Conservation (phyloP, 2,888 invertebrate species). For the Ormyrus thymus region DNA sequence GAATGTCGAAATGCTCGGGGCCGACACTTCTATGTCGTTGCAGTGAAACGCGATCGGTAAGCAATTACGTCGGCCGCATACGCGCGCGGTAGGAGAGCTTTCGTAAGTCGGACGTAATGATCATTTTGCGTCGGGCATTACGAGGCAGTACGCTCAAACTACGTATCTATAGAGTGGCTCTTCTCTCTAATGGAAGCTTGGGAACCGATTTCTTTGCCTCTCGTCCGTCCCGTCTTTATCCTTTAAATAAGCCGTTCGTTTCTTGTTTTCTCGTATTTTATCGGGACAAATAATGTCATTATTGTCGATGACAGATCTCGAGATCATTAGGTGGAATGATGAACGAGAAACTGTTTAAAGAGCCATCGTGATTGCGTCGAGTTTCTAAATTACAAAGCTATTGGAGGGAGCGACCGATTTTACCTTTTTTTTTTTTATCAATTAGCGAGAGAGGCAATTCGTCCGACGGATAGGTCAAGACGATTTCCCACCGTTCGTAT, state of each 20-base stretch:
- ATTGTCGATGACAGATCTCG: constrained; percentile 46
- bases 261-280: constrained; percentile 35
- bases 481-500: constrained; percentile 40
- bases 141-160: constrained; percentile 1
- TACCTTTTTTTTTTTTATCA: constrained; percentile 32
- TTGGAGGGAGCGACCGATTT: constrained; percentile 24
- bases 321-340: constrained; percentile 51
- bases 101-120: constrained; percentile 33
- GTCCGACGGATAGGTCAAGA: not conserved
- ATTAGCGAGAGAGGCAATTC: constrained; percentile 39
- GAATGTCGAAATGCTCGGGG: constrained; percentile 29
- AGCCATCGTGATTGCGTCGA: constrained; percentile 41
- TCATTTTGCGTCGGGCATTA: constrained; percentile 35
- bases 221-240: not conserved
- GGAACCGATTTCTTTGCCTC: constrained; percentile 37
- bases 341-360: constrained; percentile 50
- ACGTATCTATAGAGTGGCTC: not conserved
- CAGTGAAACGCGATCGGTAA: constrained; percentile 22
- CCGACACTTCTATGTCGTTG: not conserved
- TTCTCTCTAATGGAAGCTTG: constrained; percentile 44
- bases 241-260: constrained; percentile 36
- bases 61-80: constrained; percentile 17
- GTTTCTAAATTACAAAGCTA: constrained; percentile 52
- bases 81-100: constrained; percentile 6
- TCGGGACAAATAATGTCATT: constrained; percentile 53